Evolutionary conservation across 2,113 vertebrate species (phyloP), one percentile per base, ranked within the genome.

Genomic region (Phaethon lepturus): DNA sequence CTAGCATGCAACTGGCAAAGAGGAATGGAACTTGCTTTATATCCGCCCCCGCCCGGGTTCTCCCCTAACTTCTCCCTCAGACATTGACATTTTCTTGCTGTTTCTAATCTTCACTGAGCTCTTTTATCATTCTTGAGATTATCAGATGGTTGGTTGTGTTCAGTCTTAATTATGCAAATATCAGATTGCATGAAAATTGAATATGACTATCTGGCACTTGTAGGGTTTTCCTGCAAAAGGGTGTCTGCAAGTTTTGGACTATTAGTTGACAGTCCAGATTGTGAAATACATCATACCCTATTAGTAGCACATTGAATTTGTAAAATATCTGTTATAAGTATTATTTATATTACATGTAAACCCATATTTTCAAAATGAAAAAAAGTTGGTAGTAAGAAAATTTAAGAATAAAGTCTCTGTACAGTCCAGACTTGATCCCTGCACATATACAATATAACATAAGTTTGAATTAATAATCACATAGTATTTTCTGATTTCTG

Each of bases 1-100:
- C 44, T 75, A 71, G 28, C 31, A 40, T 10, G 23, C 28, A 87
- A 67, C 38, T 81, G 25, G n/a, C 22, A 55, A 58, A 56, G 35
- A 56, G 29, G 40, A 85, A 55, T 13, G 40, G 55, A 29, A 89
- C 81, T 69, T 67, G 42, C 2, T 90, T 92, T 75, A 5, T 49
- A 24, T 42, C 12, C 5, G 15, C 2, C 4, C 4, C 4, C 1
- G 11, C 2, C 18, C 13, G 5, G 15, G 16, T 17, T 83, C 13
- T 83, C 20, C 26, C 11, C 8, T 50, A 17, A 33, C 71, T 79
- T 90, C 26, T 52, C 11, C 16, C 22, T 72, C 33, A 64, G 45
- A 45, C 14, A 33, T 5, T 44, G 38, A 59, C 0, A 33, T 64
- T 84, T 78, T 52, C 35, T 63, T 72, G 26, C 19, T 58, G 11